Evolutionary conservation across 2,113 vertebrate genomes (phyloP).

Genomic region (Tachycineta bicolor): DNA sequence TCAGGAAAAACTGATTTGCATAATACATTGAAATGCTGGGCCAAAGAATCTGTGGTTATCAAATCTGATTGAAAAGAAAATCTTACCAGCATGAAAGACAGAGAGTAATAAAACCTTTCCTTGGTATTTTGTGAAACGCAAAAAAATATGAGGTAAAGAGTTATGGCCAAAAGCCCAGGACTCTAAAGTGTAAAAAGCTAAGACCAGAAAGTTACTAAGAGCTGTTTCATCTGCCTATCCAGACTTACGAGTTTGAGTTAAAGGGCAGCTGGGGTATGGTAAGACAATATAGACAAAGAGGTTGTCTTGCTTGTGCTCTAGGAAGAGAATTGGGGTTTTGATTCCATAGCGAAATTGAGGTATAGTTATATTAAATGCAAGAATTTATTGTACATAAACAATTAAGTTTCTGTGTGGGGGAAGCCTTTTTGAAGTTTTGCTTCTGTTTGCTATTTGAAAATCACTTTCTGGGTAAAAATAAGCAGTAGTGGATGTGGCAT

Average conservation of each 20-base stretch:
- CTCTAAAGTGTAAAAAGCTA: background rate
- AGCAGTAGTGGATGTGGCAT: background rate
- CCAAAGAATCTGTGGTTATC: background rate
- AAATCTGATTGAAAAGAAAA: background rate
- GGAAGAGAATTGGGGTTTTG: background rate
- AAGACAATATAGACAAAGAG: background rate
- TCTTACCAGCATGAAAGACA: background rate
- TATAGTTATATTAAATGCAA: background rate
- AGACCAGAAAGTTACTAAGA: background rate
- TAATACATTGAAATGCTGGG: background rate
- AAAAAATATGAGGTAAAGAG: background rate
- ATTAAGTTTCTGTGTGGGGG: background rate
- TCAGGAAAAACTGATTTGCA: background rate
- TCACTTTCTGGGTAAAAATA: background rate
- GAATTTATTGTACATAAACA: background rate
- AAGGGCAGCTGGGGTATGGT: background rate
- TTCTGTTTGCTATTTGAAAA: background rate
- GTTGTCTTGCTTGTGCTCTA: background rate
- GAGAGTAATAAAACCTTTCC: background rate
- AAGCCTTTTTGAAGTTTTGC: background rate
- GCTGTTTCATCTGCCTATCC: background rate
- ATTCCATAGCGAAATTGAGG: background rate
- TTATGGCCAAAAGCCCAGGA: background rate
- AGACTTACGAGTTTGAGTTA: background rate
- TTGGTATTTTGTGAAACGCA: background rate